Evolutionary conservation across 2,113 vertebrate species (phyloP).

Genomic region (Gymnocephalus cernua): DNA sequence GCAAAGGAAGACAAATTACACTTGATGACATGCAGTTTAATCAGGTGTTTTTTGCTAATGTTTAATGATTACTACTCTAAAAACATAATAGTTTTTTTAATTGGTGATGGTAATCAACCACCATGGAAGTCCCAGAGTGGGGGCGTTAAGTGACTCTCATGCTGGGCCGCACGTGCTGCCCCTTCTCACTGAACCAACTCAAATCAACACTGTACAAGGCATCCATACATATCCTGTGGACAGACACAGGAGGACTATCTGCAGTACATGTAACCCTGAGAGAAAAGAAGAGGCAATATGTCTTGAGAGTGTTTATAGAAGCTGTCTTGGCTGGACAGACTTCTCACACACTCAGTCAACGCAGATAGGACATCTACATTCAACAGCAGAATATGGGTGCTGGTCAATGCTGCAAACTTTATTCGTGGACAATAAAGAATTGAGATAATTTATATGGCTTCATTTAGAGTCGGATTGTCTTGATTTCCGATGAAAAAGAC

Average conservation of each 20-base stretch:
- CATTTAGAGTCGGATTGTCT: not conserved
- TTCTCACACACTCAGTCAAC: conserved; percentile 18
- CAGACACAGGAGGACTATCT: conserved; percentile 23
- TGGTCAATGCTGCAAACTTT: not conserved
- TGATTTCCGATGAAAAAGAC: conserved; percentile 2
- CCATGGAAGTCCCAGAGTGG: not conserved
- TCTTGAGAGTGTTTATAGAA: conserved; percentile 38
- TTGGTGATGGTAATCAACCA: not conserved
- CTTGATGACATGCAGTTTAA: not conserved
- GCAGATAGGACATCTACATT: conserved; percentile 1
- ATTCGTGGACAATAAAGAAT: not conserved
- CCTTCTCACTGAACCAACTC: conserved; percentile 11
- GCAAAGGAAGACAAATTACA: not conserved
- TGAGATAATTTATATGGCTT: not conserved
- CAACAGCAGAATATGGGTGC: not conserved
- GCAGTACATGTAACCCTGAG: not conserved
- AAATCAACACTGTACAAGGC: not conserved
- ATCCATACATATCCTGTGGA: conserved; percentile 7
- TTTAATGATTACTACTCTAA: not conserved
- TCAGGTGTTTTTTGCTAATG: no score
- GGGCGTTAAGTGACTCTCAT: not conserved
- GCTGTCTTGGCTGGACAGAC: conserved; percentile 6
- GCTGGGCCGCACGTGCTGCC: not conserved
- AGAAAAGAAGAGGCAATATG: not conserved
- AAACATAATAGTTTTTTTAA: not conserved